Conservation (phyloP, 2,113 vertebrate species). For the Ceyx melanurus region DNA sequence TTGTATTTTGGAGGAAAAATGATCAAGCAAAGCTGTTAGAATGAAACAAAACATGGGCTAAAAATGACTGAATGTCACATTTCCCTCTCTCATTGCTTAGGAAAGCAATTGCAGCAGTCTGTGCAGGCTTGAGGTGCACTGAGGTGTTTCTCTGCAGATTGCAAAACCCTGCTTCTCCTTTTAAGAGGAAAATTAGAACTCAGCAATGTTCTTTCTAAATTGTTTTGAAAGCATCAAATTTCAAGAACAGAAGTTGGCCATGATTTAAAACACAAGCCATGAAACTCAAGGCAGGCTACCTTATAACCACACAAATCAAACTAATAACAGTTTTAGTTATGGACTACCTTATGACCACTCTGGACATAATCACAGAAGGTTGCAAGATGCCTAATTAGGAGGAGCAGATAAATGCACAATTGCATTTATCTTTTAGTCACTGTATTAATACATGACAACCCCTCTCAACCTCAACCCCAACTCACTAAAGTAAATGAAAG, state of each 20-base stretch:
- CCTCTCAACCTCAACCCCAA: too few relatives aligned
- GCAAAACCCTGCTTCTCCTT: not conserved
- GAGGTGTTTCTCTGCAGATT: not conserved
- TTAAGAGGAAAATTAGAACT: not conserved
- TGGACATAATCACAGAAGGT: not conserved
- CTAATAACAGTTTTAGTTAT: not conserved
- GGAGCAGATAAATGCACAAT: not conserved
- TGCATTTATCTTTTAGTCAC: not conserved
- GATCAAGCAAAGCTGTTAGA: not conserved
- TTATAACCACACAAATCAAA: rapidly evolving
- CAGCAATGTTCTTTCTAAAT: not conserved
- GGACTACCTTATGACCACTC: not conserved
- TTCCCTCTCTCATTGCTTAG: not conserved
- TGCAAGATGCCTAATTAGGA: not conserved
- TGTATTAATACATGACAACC: not conserved
- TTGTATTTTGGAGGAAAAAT: not conserved
- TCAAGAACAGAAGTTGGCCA: not conserved
- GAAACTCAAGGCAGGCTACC: not conserved
- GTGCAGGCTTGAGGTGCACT: not conserved
- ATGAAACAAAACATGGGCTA: not conserved
- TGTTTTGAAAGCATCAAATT: not conserved
- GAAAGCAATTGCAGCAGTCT: not conserved
- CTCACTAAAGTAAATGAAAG: not conserved
- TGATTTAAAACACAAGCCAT: not conserved
- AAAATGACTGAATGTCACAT: not conserved